These are phyloP conservation scores for Sepioteuthis lessoniana DNA, from an alignment of 2,888 invertebrate species.

Conservation along the genomic window DNA sequence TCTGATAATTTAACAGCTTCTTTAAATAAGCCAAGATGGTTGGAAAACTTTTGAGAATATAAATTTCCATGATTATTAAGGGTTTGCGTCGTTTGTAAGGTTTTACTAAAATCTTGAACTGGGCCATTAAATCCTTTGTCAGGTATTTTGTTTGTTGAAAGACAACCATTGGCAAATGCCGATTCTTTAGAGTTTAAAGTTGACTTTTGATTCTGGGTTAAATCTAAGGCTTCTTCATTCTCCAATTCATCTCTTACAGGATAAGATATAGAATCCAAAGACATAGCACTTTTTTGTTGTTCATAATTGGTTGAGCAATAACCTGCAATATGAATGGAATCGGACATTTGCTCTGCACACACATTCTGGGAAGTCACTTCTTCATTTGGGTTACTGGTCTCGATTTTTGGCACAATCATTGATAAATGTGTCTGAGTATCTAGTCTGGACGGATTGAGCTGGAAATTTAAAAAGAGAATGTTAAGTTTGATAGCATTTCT, in stretches of 20 bases:
- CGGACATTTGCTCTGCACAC: background rate
- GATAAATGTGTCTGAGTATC: background rate
- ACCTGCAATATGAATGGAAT: constrained; percentile 17
- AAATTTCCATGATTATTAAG: background rate
- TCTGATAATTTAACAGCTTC: constrained; percentile 24
- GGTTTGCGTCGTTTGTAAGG: background rate
- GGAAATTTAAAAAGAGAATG: background rate
- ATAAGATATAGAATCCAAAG: background rate
- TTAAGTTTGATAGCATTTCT: background rate
- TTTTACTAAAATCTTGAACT: no score
- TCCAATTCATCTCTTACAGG: background rate
- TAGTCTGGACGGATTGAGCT: background rate
- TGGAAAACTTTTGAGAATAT: background rate
- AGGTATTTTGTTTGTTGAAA: background rate
- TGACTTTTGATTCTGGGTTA: constrained; percentile 34
- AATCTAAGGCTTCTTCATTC: background rate
- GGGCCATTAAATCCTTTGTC: background rate
- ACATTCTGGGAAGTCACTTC: background rate
- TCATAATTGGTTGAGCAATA: background rate
- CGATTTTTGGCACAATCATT: constrained; percentile 1
- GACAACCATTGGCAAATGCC: background rate
- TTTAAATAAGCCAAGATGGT: background rate
- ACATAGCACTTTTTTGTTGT: background rate
- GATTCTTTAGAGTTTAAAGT: background rate
- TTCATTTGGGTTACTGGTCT: background rate